Conservation (phyloP, 92 coral and sea anemone species). For the Ricordea florida region DNA sequence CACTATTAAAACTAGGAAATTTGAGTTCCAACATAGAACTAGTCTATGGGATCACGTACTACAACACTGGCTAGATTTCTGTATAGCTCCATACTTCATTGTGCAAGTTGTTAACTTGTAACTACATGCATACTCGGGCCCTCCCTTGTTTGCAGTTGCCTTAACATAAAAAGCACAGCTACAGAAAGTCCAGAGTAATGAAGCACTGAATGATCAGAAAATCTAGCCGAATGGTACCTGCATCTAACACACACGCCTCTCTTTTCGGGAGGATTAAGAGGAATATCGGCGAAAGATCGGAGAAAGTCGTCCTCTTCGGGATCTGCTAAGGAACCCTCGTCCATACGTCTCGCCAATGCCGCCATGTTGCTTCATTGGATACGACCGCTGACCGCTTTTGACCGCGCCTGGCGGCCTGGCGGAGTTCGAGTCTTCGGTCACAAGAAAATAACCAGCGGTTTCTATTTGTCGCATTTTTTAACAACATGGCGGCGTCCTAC, state of each 20-base stretch:
- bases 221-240: no score
- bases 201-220: neutral
- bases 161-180: no score
- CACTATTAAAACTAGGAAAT: no score
- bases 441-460: neutral
- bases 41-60: no score
- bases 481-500: slow-evolving; percentile 53
- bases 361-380: slow-evolving; percentile 57
- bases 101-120: no score
- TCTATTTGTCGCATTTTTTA: neutral
- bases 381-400: slow-evolving; percentile 50
- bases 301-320: slow-evolving; percentile 31
- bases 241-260: slow-evolving; percentile 84
- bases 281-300: slow-evolving; percentile 58
- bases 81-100: no score
- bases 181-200: no score
- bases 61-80: no score
- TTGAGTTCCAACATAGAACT: no score
- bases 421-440: neutral
- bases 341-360: slow-evolving; percentile 15
- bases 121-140: neutral
- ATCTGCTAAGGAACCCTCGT: neutral
- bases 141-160: no score
- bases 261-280: slow-evolving; percentile 61
- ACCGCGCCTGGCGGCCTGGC: no score